phyloP scores from a whole-genome alignment of 2,888 invertebrate genomes.

The Ferrisia virgata region DNA sequence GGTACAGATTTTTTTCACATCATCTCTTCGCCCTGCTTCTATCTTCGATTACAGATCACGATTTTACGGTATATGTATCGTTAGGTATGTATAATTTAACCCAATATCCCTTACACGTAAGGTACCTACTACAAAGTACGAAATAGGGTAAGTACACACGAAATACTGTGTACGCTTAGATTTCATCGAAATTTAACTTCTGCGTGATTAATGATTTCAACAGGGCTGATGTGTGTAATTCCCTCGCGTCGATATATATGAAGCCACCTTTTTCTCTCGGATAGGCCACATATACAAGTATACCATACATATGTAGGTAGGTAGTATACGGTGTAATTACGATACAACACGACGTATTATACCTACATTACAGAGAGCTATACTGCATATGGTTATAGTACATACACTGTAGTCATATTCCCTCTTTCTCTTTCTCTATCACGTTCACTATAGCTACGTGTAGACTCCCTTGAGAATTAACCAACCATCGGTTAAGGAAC shows the following conservation, averaged over 20 bases:
- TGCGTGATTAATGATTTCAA: neutral
- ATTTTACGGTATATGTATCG: too few species aligned
- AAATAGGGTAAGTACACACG: neutral
- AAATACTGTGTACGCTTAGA: neutral
- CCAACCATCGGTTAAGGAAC: constrained; percentile 9
- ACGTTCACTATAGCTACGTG: neutral
- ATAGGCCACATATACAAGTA: neutral
- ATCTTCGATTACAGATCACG: too few species aligned
- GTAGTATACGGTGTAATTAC: neutral
- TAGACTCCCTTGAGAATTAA: neutral
- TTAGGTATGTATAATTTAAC: too few species aligned
- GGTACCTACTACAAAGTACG: neutral
- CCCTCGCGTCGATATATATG: neutral
- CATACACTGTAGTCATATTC: neutral
- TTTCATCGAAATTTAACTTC: neutral
- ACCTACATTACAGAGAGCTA: neutral
- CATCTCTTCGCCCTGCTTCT: too few species aligned
- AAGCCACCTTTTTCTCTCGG: neutral
- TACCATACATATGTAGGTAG: too few species aligned
- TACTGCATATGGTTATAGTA: neutral
- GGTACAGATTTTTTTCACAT: neutral
- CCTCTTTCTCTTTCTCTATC: neutral
- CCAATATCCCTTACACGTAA: too few species aligned
- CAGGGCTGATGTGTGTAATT: neutral
- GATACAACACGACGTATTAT: neutral